These are phyloP conservation scores for Nomada lathburiana DNA, from an alignment of 2,888 invertebrate species.

Conservation along the genomic window DNA sequence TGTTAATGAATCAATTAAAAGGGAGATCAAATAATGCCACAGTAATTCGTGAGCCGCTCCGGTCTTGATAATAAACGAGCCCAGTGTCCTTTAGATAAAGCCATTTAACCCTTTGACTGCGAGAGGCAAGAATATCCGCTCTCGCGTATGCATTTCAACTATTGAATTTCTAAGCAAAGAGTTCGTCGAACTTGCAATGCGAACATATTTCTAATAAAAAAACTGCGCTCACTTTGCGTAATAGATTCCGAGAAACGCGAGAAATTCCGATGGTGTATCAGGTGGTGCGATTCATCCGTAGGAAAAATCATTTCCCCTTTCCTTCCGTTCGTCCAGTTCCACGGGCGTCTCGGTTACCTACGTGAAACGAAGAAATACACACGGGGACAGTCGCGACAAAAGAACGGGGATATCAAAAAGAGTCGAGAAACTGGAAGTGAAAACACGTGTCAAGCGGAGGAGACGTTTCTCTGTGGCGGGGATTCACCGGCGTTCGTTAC, in stretches of 20 bases:
- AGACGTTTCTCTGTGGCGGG: neutral
- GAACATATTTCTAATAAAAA: no score
- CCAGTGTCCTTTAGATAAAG: no score
- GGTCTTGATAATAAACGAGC: no score
- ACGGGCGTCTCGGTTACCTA: neutral
- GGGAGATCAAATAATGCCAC: no score
- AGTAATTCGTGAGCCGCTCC: no score
- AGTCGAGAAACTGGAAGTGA: neutral
- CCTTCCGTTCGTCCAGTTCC: neutral
- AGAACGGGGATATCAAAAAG: neutral
- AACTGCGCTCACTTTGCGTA: no score
- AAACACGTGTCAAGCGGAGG: conserved; percentile 5
- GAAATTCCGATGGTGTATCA: no score
- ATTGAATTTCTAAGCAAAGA: no score
- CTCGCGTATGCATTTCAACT: no score
- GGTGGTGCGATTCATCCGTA: neutral
- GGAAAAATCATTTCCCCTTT: neutral
- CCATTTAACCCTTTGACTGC: no score
- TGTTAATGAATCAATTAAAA: neutral
- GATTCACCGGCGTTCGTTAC: conserved; percentile 41
- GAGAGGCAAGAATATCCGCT: neutral
- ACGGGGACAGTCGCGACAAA: neutral
- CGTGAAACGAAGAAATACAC: neutral
- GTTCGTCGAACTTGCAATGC: no score
- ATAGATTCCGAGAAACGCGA: no score